Conservation (phyloP, 2,797 vertebrate species). For the Sebastiscus albofasciatus region DNA sequence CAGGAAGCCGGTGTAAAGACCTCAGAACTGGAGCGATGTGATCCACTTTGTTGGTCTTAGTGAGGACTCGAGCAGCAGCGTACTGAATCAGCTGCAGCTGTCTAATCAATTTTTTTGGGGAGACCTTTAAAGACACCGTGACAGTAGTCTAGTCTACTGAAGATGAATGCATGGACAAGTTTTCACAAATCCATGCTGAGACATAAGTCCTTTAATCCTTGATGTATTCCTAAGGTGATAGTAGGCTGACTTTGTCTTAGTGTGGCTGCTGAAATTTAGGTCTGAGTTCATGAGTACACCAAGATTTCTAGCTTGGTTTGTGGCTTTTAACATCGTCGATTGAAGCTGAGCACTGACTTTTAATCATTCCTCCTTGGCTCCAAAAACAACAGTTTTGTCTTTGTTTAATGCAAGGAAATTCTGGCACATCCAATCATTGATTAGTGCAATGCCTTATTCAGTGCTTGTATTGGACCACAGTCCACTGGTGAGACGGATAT, state of each 20-base stretch:
- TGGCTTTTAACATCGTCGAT: not conserved
- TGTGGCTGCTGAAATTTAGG: not conserved
- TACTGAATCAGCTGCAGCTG: not conserved
- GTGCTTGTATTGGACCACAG: not conserved
- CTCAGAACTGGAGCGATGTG: not conserved
- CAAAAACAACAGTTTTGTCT: not conserved
- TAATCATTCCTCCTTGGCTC: not conserved
- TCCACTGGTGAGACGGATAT: not conserved
- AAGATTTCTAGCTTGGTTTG: not conserved
- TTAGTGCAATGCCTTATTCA: not conserved
- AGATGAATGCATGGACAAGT: not conserved
- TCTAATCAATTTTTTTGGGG: not conserved
- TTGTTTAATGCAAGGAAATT: no score
- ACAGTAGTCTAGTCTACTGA: not conserved
- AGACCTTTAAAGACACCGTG: not conserved
- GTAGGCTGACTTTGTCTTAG: not conserved
- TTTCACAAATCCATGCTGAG: not conserved
- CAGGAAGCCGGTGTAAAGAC: not conserved
- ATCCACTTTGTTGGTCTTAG: not conserved
- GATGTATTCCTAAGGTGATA: not conserved
- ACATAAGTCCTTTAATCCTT: constrained; percentile 1
- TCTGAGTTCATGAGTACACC: not conserved
- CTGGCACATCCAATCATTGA: not conserved
- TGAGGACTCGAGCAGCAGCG: not conserved
- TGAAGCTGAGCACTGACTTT: no score